These are phyloP conservation scores for Microtus ochrogaster DNA, from an alignment of 2,113 vertebrate genomes.

Conservation along the genomic window DNA sequence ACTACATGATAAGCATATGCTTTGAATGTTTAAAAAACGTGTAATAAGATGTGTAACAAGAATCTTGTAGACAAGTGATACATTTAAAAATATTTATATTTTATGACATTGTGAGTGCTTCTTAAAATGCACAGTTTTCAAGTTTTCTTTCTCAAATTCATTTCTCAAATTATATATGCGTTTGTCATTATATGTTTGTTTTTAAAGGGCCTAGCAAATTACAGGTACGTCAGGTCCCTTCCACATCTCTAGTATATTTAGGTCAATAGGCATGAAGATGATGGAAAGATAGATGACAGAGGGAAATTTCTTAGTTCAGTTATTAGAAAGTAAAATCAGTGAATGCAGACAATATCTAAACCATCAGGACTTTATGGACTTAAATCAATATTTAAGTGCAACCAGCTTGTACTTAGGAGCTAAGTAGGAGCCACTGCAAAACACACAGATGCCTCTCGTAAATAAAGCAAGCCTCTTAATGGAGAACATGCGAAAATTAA, in stretches of 20 bases:
- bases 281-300: neutral
- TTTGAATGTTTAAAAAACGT: neutral
- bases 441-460: conserved; percentile 52
- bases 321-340: conserved; percentile 62
- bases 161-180: neutral
- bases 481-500: conserved; percentile 70
- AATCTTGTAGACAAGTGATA: neutral
- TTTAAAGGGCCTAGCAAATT: neutral
- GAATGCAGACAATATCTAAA: conserved; percentile 51
- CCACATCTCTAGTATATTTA: neutral
- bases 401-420: conserved; percentile 66
- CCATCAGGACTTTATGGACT: conserved; percentile 63
- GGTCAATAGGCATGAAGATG: neutral
- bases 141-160: neutral
- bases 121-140: neutral
- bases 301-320: neutral
- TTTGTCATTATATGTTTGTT: neutral
- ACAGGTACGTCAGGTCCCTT: neutral
- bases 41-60: neutral
- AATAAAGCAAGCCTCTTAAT: conserved; percentile 73
- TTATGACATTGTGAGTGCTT: neutral
- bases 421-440: conserved; percentile 62
- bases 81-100: neutral
- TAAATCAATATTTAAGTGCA: conserved; percentile 75
- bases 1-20: neutral